phyloP scores from a whole-genome alignment of 2,797 vertebrate species.

The Chaetodon trifasciatus region DNA sequence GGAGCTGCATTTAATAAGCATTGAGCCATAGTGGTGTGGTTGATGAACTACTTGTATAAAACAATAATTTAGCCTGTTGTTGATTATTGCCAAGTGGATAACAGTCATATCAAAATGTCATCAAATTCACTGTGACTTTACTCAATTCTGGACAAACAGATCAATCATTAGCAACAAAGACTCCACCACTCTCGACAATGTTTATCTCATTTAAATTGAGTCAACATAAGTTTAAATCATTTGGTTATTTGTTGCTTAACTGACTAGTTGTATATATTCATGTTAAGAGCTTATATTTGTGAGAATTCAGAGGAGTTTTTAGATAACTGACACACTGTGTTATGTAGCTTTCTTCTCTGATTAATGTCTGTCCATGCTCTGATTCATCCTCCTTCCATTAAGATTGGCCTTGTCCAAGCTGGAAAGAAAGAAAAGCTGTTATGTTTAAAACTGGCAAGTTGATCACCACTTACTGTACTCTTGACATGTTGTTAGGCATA shows the following conservation, averaged over 20 bases:
- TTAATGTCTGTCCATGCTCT: not conserved
- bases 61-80: conserved; percentile 51
- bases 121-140: conserved; percentile 18
- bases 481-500: conserved; percentile 49
- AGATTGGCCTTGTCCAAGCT: not conserved
- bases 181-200: not conserved
- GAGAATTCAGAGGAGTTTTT: not conserved
- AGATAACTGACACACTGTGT: not conserved
- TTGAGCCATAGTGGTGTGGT: conserved; percentile 27
- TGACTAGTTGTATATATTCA: not conserved
- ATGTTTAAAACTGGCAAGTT: conserved; percentile 36
- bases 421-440: not conserved
- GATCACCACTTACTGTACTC: conserved; percentile 44
- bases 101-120: conserved; percentile 61
- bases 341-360: not conserved
- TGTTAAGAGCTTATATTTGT: not conserved
- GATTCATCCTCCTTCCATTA: conserved; percentile 1
- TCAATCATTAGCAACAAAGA: conserved; percentile 21
- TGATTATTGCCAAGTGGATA: conserved; percentile 50
- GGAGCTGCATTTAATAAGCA: conserved; percentile 60
- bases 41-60: conserved; percentile 41
- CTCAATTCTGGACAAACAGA: conserved; percentile 21
- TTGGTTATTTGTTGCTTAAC: not conserved
- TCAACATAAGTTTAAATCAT: not conserved
- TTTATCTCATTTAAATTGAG: not conserved